Percentiles rank a stretch among this genome's conserved stretches.
These are phyloP conservation scores for Cyaniris semiargus DNA, from an alignment of 2,888 invertebrate genomes.

Conservation along the genomic window DNA sequence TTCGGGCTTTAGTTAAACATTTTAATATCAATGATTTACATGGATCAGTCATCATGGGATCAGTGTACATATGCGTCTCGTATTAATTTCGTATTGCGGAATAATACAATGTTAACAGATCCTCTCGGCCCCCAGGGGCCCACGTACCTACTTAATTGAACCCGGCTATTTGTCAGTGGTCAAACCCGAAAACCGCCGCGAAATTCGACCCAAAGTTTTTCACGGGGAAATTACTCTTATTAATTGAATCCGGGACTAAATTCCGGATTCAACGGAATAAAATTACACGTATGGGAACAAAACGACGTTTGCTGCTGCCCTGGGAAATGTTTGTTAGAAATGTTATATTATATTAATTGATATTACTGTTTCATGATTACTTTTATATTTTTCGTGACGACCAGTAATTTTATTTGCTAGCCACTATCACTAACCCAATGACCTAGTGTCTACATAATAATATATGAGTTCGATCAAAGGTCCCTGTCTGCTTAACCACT, in stretches of 20 bases:
- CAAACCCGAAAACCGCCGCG: slow-evolving; percentile 6
- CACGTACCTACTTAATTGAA: slow-evolving; percentile 8
- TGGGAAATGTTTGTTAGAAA: background rate
- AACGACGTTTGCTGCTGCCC: background rate
- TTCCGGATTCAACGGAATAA: background rate
- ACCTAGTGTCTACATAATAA: no score
- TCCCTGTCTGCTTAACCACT: no score
- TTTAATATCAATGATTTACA: no score
- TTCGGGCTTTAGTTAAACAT: background rate
- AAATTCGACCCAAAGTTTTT: slow-evolving; percentile 12
- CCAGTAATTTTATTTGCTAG: no score
- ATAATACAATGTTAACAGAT: background rate
- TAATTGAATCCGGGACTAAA: slow-evolving; percentile 10
- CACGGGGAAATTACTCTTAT: background rate
- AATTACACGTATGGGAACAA: slow-evolving; percentile 1
- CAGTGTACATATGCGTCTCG: background rate
- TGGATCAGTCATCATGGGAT: no score
- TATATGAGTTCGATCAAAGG: no score
- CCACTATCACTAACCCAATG: no score
- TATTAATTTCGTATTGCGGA: background rate
- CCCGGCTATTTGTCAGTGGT: slow-evolving; percentile 25
- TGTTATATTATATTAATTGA: background rate
- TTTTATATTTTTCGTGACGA: background rate
- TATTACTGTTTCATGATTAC: no score
- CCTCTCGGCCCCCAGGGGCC: background rate